Base-by-base conservation (phyloP, 2,797 vertebrate genomes). In the Gastrophryne carolinensis region DNA sequence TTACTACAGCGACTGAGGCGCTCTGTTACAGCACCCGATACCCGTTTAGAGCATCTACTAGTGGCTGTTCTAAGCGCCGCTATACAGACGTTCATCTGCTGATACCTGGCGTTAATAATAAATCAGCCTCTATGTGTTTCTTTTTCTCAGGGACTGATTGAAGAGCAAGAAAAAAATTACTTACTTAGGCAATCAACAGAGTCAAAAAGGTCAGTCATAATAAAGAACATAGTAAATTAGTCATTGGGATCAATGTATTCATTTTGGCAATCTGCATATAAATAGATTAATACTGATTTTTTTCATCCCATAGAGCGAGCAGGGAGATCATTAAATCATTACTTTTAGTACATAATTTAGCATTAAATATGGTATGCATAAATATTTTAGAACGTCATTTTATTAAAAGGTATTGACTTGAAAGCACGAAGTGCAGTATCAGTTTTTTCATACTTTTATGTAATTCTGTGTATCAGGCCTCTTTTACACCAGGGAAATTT, bases 261-360 rank as follows among this genome's bases (percentile, higher is more conserved):
- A 92, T 91, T 91, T 90, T 86, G 88, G 75, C 70, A 88, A 92
- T 92, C 91, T 92, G 89, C 91, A 92, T 93, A 89, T 87, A 92
- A 92, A 92, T 90, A 83, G 86, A 77, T 83, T 90, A 89, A 91
- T 90, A 87, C 72, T 87, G 82, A 89, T 50, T 89, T 65, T 89
- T 89, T 86, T 86, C 86, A 85, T 87, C 82, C 90, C 87, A 86
- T 85, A 88, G 88, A 82, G 88, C 88, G 83, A 85, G 81, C 72
- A 86, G 82, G 82, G 90, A 92, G 90, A 89, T 92, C 90, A 90
- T 82, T 83, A 85, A 80, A 79, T 80, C 87, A 86, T 61, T 50
- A 30, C 35, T 88, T 88, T 88, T 82, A 86, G 87, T 82, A 89
- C 82, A 86, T 86, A 88, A 88, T 86, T 77, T 71, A 63, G 49